Percentiles rank a stretch among this genome's conserved stretches.
These are phyloP conservation scores for Poeciliopsis gracilis DNA, from an alignment of 2,797 vertebrate genomes.

Conservation along the genomic window DNA sequence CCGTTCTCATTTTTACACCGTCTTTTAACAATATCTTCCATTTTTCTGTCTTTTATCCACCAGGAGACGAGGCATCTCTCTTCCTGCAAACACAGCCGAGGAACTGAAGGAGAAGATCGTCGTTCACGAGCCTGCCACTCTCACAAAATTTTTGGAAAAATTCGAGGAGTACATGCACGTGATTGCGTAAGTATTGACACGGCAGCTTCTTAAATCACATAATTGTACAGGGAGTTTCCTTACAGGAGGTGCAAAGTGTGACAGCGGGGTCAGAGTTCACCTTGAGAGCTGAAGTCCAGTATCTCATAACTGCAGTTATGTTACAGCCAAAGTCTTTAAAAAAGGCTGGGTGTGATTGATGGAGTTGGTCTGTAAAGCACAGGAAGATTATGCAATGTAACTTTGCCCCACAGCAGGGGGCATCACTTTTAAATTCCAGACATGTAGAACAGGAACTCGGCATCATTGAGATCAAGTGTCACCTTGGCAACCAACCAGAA, in stretches of 20 bases:
- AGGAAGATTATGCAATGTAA: conserved; percentile 21
- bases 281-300: conserved; percentile 29
- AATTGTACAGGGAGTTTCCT: conserved; percentile 6
- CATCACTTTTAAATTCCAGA: conserved; percentile 50
- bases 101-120: conserved; percentile 74
- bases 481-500: conserved; percentile 46
- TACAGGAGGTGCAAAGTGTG: conserved; percentile 11
- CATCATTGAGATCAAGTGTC: conserved; percentile 39
- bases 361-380: not conserved
- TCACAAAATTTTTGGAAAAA: conserved; percentile 86
- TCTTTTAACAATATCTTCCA: not conserved
- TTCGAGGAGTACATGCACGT: conserved; percentile 90
- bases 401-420: not conserved
- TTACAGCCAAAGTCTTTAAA: conserved; percentile 1
- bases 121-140: conserved; percentile 74
- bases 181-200: conserved; percentile 85
- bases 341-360: not conserved
- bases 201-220: conserved; percentile 1
- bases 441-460: conserved; percentile 36
- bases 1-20: not conserved
- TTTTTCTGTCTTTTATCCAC: not conserved
- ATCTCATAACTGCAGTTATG: conserved; percentile 7
- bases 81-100: conserved; percentile 71
- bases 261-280: not conserved
- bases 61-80: conserved; percentile 85